Percentiles rank a stretch among this genome's conserved stretches.
These are phyloP conservation scores for Athetis lepigone DNA, from an alignment of 2,888 invertebrate genomes.

Conservation along the genomic window DNA sequence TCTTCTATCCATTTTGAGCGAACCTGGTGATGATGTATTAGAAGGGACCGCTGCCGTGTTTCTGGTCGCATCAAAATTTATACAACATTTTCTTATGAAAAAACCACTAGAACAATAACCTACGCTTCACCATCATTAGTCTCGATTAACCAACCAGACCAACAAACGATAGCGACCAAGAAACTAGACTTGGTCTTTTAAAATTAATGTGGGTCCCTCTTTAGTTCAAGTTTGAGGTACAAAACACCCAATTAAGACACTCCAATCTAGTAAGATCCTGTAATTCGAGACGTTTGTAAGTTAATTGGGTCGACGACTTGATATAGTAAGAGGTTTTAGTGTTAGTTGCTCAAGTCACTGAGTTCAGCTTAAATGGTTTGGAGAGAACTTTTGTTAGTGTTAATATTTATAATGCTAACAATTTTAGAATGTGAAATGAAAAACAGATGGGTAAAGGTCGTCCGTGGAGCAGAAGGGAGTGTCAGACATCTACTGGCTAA, in stretches of 20 bases:
- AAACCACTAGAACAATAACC: no score
- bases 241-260: slow-evolving; percentile 26
- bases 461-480: no score
- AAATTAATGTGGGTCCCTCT: background rate
- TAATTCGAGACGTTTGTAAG: slow-evolving; percentile 37
- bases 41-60: no score
- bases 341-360: slow-evolving; percentile 8
- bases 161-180: background rate
- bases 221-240: slow-evolving; percentile 9
- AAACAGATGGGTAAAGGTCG: no score
- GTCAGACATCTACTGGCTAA: no score
- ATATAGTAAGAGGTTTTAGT: slow-evolving; percentile 17
- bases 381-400: background rate
- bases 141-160: no score
- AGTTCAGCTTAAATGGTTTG: slow-evolving; percentile 7
- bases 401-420: background rate
- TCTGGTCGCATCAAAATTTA: no score
- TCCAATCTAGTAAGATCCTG: slow-evolving; percentile 17
- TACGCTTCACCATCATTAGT: no score
- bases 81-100: no score
- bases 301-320: slow-evolving; percentile 42
- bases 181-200: background rate
- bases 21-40: no score
- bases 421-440: no score
- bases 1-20: no score